A percentile compares a stretch with the other conserved stretches of the same genome.
These are phyloP conservation scores for Pelagia noctiluca DNA, from an alignment of 30 jellyfish, hydroid and myxozoan genomes.

Conservation along the genomic window DNA sequence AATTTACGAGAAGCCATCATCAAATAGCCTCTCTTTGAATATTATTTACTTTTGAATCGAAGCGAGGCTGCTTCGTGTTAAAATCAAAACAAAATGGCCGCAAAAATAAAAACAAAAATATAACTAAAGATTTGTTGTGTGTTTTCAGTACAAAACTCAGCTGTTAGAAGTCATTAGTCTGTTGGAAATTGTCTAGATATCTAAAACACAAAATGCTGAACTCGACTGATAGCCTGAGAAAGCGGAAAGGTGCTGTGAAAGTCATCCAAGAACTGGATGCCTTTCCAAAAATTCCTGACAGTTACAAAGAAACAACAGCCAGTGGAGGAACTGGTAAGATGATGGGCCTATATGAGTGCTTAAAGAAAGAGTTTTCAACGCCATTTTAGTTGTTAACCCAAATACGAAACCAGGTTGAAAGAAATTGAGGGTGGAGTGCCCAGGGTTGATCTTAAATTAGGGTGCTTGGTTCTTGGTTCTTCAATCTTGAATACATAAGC, in stretches of 20 bases:
- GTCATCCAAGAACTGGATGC: slow-evolving; percentile 93
- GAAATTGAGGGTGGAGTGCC: too few relatives aligned
- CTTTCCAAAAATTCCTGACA: slow-evolving; percentile 96
- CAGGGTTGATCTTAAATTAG: too few relatives aligned
- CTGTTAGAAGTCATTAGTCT: neutral
- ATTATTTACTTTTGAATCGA: neutral
- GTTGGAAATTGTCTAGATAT: neutral
- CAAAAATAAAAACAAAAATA: neutral
- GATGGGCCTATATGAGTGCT: neutral
- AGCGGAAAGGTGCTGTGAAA: slow-evolving; percentile 82
- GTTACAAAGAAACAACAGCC: slow-evolving; percentile 92
- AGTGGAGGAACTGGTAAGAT: slow-evolving; percentile 97
- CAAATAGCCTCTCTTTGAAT: neutral
- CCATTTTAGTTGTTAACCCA: too few relatives aligned
- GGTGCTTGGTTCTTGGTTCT: too few relatives aligned
- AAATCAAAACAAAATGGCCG: neutral
- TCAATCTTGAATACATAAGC: too few relatives aligned
- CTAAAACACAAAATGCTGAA: slow-evolving; percentile 53
- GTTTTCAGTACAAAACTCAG: neutral
- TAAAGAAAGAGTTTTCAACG: too few relatives aligned
- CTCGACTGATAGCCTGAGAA: slow-evolving; percentile 77
- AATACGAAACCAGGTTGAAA: too few relatives aligned
- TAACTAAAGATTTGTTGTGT: too few relatives aligned
- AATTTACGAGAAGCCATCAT: neutral
- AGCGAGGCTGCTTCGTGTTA: neutral